Percentiles rank a stretch among this genome's conserved stretches.
These are phyloP conservation scores for Zophobas morio DNA, from an alignment of 1,140 invertebrate species.

Conservation along the genomic window DNA sequence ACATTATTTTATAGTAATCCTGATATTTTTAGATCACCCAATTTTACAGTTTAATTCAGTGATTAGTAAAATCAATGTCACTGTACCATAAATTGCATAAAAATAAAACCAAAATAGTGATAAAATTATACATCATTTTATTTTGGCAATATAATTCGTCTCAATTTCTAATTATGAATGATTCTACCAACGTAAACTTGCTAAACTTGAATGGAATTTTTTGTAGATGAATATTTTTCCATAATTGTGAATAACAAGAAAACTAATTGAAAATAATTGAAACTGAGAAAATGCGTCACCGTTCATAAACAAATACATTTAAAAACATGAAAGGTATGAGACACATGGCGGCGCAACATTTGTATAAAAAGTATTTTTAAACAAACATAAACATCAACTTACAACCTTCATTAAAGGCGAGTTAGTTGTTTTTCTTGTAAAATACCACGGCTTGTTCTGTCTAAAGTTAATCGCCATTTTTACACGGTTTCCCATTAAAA, in stretches of 20 bases:
- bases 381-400: constrained; percentile 27
- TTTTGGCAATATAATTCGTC: too few relatives aligned
- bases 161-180: too few relatives aligned
- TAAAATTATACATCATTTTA: too few relatives aligned
- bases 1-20: too few relatives aligned
- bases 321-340: constrained; percentile 17
- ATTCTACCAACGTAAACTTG: background rate
- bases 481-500: constrained; percentile 17
- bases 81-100: too few relatives aligned
- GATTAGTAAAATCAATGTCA: too few relatives aligned
- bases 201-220: background rate
- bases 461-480: background rate
- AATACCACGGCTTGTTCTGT: too few relatives aligned
- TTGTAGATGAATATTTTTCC: background rate
- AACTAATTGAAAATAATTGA: background rate
- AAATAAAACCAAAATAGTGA: too few relatives aligned
- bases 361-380: constrained; percentile 32
- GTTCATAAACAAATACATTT: constrained; percentile 12
- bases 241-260: background rate
- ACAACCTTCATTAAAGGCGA: constrained; percentile 18
- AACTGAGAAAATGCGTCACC: constrained; percentile 28
- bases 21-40: too few relatives aligned
- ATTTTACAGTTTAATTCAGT: too few relatives aligned
- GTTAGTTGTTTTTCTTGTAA: constrained; percentile 3
- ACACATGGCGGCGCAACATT: constrained; percentile 27